Evolutionary conservation across 2,888 invertebrate species (phyloP).

Genomic region (Carcina quercana): DNA sequence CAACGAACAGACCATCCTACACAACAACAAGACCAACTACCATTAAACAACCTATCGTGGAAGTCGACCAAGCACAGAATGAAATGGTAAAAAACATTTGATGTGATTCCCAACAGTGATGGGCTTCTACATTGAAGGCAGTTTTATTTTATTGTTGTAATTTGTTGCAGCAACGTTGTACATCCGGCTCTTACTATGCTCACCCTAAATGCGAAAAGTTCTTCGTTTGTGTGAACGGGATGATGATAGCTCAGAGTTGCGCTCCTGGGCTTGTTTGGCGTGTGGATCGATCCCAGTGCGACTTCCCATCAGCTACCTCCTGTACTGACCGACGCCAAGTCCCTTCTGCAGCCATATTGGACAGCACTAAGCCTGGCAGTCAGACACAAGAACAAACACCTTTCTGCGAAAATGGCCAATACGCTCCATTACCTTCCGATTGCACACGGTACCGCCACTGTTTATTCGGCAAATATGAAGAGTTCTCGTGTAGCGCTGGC

Average conservation of each 20-base stretch:
- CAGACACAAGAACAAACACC: constrained; percentile 42
- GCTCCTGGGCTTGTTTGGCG: constrained; percentile 86
- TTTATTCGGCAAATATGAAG: constrained; percentile 84
- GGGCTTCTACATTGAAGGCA: too few relatives aligned
- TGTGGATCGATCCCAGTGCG: constrained; percentile 78
- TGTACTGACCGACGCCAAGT: constrained; percentile 65
- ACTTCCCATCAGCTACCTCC: constrained; percentile 80
- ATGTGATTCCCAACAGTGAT: background rate
- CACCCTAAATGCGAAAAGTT: constrained; percentile 84
- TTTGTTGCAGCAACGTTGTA: constrained; percentile 72
- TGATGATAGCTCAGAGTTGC: constrained; percentile 81
- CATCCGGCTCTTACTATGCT: constrained; percentile 83
- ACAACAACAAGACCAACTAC: constrained; percentile 22
- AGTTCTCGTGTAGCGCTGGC: constrained; percentile 81
- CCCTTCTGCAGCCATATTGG: constrained; percentile 32
- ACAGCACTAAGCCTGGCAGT: constrained; percentile 31
- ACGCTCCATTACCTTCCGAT: constrained; percentile 78
- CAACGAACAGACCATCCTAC: constrained; percentile 22
- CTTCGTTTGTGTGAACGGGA: constrained; percentile 84
- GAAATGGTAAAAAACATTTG: constrained; percentile 33
- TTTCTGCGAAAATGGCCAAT: constrained; percentile 76
- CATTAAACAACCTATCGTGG: constrained; percentile 30
- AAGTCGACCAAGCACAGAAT: constrained; percentile 33
- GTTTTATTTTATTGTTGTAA: too few relatives aligned
- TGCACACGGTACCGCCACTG: constrained; percentile 86